Evolutionary conservation across 2,113 vertebrate species (phyloP), one percentile per base, ranked within the genome.

Genomic region (Aphelocoma coerulescens): DNA sequence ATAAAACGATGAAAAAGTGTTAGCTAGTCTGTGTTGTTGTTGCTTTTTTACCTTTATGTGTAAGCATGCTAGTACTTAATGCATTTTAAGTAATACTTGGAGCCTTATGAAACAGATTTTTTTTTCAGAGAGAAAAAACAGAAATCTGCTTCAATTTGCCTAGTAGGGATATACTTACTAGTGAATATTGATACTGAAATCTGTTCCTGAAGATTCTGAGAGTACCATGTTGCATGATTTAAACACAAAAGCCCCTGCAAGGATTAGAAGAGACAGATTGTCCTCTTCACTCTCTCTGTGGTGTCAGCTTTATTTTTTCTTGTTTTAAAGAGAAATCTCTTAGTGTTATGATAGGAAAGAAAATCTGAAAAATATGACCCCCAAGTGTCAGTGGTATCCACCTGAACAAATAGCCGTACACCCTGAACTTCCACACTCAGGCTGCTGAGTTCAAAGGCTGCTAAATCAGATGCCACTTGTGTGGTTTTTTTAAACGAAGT

Each of bases 11-110:
- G 94, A 96, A 97, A 96, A 97, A 91, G 80, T 33, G 73, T 94
- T 96, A 96, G 95, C 76, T 92, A 79, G 82, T 91, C 76, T 96
- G 46, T 96, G 85, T 79, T 97, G 30, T 58, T 93, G 96, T 77
- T 97, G 48, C 91, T 96, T 97, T 98, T 97, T 96, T 96, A 97
- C 95, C 79, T 97, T 97, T 93, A 82, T 93, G 84, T 92, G 79
- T 94, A 97, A 95, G 78, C 90, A 93, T 73, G 93, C 76, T 94
- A 95, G 91, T 95, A 93, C 78, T 97, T 97, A 94, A 78, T 76
- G 52, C 83, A 94, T 94, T 96, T 33, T 91, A 96, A 95, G 95
- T 97, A 97, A 94, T 90, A 93, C 80, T 95, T 95, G 62, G 7
- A 89, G 43, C 65, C 74, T 51, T 74, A 52, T 84, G 55, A 93